Percentiles rank a stretch among this genome's conserved stretches.
phyloP scores from a whole-genome alignment of 2,888 invertebrate species.

The Ceratothoa steindachneri region DNA sequence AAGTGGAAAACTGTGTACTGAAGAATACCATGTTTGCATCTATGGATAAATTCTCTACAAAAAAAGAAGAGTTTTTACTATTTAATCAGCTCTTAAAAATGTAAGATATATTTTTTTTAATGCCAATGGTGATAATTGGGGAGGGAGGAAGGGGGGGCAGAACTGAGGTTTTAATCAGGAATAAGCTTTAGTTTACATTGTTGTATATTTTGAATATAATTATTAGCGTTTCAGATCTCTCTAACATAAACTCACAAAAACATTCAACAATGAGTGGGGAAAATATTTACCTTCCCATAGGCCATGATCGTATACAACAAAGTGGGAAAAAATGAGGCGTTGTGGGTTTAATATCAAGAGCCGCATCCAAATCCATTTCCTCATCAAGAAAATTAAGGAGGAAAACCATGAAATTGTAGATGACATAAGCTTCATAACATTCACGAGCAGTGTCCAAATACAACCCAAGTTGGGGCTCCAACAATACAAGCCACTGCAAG shows the following conservation, averaged over 20 bases:
- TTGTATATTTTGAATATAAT: too few species aligned
- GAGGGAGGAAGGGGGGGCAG: too few species aligned
- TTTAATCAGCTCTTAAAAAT: conserved; percentile 1
- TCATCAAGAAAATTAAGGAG: conserved; percentile 81
- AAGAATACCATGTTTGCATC: conserved; percentile 92
- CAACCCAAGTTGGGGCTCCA: conserved; percentile 65
- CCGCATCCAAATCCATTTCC: conserved; percentile 76
- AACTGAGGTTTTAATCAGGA: too few species aligned
- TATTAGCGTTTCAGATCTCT: too few species aligned
- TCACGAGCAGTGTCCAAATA: conserved; percentile 89
- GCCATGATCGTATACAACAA: conserved; percentile 87
- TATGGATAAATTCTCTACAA: conserved; percentile 80
- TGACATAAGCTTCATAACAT: conserved; percentile 96
- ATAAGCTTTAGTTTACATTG: too few species aligned
- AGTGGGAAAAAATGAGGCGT: conserved; percentile 85
- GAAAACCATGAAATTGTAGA: conserved; percentile 96
- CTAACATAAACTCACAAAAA: too few species aligned
- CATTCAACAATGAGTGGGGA: too few species aligned
- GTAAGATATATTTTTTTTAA: too few species aligned
- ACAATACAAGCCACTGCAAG: conserved; percentile 77
- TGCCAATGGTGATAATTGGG: too few species aligned
- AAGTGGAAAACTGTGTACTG: conserved; percentile 92
- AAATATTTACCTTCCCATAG: conserved; percentile 73
- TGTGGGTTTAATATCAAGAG: conserved; percentile 73
- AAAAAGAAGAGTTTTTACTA: conserved; percentile 38